Evolutionary conservation across 2,113 vertebrate genomes (phyloP), one percentile per base, ranked within the genome.

Genomic region (Myotis davidii): DNA sequence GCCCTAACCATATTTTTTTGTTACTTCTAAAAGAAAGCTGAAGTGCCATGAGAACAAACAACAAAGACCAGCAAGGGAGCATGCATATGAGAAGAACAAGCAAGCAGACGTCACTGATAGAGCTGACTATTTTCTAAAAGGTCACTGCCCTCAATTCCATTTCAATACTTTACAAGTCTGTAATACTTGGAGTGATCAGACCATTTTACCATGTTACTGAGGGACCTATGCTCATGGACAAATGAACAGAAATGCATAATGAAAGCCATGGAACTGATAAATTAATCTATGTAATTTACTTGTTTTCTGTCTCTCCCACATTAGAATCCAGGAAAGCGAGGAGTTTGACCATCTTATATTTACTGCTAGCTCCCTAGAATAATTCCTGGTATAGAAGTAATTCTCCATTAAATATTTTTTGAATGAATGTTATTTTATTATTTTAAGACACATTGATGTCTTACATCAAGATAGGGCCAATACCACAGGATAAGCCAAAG

Each of bases 201-300:
- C 29, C 52, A 54, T 89, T 92, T 77, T 77, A 81, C 37, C 65
- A 85, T 54, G 76, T 21, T 72, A 96, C n/a, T 85, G 77, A 93
- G 52, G 29, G 37, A 84, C 3, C 23, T 17, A 20, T 39, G 45
- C 37, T 50, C 21, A n/a, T 69, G 7, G 25, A 27, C 42, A 87
- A 86, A 84, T 45, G 65, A 59, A 93, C 50, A 86, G 64, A 88
- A 93, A 83, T 70, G 12, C 48, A 81, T 6, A 85, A 74, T 61
- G n/a, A 94, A 96, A 87, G 18, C n/a, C 70, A 87, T 9, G 27
- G n/a, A 90, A 79, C 21, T 13, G 32, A 85, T 39, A 76, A 76
- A 93, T 90, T 45, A 61, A 90, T 83, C 34, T 48, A 82, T 54
- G 18, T 54, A 73, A 85, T 79, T 86, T 82, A n/a, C 37, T 76